phyloP scores from a whole-genome alignment of 2,797 vertebrate species.

The Holocentrus rufus region DNA sequence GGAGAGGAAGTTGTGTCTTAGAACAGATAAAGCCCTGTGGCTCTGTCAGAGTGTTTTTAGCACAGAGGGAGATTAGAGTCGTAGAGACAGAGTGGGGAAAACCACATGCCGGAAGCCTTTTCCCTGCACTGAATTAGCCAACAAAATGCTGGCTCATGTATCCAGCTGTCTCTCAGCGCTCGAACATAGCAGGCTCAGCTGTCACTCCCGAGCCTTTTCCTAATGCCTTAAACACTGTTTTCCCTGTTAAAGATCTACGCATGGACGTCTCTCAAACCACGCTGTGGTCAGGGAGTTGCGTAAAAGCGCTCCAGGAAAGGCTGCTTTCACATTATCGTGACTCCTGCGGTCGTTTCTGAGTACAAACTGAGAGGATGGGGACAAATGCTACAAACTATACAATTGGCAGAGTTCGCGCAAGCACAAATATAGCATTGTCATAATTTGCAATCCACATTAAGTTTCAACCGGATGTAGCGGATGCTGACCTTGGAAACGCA shows the following conservation, averaged over 20 bases:
- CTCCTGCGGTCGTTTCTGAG: slow-evolving; percentile 70
- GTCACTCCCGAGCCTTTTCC: slow-evolving; percentile 79
- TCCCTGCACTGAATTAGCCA: slow-evolving; percentile 78
- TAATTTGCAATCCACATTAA: slow-evolving; percentile 46
- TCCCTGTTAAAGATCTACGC: slow-evolving; percentile 77
- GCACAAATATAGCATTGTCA: slow-evolving; percentile 71
- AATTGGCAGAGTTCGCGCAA: slow-evolving; percentile 46
- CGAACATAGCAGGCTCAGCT: slow-evolving; percentile 79
- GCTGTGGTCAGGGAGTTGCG: slow-evolving; percentile 73
- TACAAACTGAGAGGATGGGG: slow-evolving; percentile 68
- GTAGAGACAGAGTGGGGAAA: slow-evolving; percentile 78
- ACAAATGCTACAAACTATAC: slow-evolving; percentile 52
- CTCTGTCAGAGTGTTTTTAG: slow-evolving; percentile 59
- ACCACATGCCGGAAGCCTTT: slow-evolving; percentile 82
- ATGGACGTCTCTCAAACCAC: slow-evolving; percentile 71
- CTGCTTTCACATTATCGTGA: slow-evolving; percentile 72
- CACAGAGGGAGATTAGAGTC: slow-evolving; percentile 71
- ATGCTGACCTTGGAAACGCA: slow-evolving; percentile 51
- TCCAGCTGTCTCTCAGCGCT: slow-evolving; percentile 78
- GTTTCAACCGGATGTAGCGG: slow-evolving; percentile 43
- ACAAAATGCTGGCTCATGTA: slow-evolving; percentile 81
- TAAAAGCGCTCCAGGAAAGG: slow-evolving; percentile 69
- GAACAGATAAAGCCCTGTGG: slow-evolving; percentile 50
- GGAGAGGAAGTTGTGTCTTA: slow-evolving; percentile 59
- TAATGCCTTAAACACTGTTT: slow-evolving; percentile 85